Conservation (phyloP, 2,888 invertebrate genomes). For the Drosophila anceps region DNA sequence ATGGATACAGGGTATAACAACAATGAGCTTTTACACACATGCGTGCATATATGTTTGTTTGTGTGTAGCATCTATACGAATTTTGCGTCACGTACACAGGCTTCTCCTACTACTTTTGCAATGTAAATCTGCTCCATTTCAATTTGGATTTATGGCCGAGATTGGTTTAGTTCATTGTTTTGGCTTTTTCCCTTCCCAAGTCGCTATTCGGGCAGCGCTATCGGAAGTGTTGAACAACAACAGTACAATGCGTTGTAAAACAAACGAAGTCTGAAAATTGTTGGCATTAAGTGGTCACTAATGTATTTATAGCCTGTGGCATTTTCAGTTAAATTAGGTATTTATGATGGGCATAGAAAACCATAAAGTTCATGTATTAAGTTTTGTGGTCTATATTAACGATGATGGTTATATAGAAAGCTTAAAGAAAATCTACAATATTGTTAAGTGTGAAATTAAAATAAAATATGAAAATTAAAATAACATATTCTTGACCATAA, state of each 20-base stretch:
- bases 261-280: neutral
- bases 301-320: neutral
- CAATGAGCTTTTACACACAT: slow-evolving; percentile 18
- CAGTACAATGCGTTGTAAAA: slow-evolving; percentile 11
- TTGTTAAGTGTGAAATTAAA: too few species aligned
- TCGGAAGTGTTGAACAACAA: slow-evolving; percentile 11
- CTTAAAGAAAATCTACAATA: too few species aligned
- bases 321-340: neutral
- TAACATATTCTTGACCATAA: too few species aligned
- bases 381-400: too few species aligned
- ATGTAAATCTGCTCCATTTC: slow-evolving; percentile 64
- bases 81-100: slow-evolving; percentile 38
- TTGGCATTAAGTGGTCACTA: slow-evolving; percentile 7
- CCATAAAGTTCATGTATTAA: neutral
- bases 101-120: slow-evolving; percentile 6
- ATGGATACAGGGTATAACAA: neutral
- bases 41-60: neutral
- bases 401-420: too few species aligned
- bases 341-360: neutral
- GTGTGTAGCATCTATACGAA: slow-evolving; percentile 12
- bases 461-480: too few species aligned
- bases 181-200: neutral
- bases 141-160: slow-evolving; percentile 69
- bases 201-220: neutral
- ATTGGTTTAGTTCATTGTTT: slow-evolving; percentile 56